These are phyloP conservation scores for Muraenolepis orangiensis DNA, from an alignment of 2,797 vertebrate species.

Conservation along the genomic window DNA sequence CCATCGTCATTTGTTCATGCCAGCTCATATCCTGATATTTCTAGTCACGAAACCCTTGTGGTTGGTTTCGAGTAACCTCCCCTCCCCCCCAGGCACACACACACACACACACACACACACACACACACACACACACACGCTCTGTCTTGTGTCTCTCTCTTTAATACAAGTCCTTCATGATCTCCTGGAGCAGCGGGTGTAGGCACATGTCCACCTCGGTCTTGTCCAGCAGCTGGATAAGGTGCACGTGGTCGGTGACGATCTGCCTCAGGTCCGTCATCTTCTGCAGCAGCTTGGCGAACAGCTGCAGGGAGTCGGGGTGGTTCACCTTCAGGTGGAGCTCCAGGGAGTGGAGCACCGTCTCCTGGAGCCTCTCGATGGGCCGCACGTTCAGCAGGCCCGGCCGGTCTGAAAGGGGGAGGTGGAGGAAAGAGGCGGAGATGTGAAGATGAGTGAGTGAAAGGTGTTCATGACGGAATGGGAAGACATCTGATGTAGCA, in stretches of 20 bases:
- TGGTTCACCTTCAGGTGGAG: constrained; percentile 95
- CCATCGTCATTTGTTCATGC: neutral
- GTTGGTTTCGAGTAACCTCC: neutral
- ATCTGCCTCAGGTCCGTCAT: constrained; percentile 99
- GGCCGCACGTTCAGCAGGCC: constrained; percentile 95
- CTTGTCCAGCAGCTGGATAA: constrained; percentile 92
- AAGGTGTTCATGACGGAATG: too few relatives aligned
- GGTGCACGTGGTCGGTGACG: constrained; percentile 93
- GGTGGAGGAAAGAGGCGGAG: neutral
- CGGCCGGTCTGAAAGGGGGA: constrained; percentile 81
- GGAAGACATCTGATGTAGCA: too few relatives aligned
- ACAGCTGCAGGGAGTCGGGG: constrained; percentile 92
- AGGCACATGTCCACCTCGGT: constrained; percentile 91
- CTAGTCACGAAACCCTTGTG: neutral
- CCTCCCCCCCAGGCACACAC: neutral
- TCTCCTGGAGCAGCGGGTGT: constrained; percentile 95
- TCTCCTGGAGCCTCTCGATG: constrained; percentile 96
- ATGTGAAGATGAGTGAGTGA: constrained; percentile 19
- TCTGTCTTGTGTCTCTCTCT: constrained; percentile 5
- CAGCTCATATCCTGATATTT: neutral
- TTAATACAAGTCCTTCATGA: constrained; percentile 95
- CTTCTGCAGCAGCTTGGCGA: constrained; percentile 97
- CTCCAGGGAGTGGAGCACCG: constrained; percentile 90
- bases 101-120: neutral
- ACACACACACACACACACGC: neutral